These are phyloP conservation scores for Plectropomus leopardus DNA, from an alignment of 2,113 vertebrate species.

Conservation along the genomic window DNA sequence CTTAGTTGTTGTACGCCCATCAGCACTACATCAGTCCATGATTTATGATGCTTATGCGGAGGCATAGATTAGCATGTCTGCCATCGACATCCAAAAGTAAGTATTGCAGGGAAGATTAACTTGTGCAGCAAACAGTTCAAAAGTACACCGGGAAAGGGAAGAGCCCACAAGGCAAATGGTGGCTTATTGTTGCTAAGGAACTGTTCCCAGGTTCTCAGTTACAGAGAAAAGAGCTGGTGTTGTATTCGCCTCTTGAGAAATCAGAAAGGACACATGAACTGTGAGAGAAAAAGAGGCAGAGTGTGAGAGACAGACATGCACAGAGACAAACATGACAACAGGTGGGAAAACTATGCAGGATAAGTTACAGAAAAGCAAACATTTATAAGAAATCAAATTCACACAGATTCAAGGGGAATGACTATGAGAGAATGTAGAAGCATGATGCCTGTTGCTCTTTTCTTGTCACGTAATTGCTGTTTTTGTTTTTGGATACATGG, in stretches of 20 bases:
- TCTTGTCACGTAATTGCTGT: not conserved
- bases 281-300: constrained; percentile 24
- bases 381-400: not conserved
- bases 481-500: not conserved
- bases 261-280: constrained; percentile 56
- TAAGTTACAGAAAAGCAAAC: not conserved
- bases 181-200: constrained; percentile 81
- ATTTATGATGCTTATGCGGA: constrained; percentile 61
- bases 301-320: constrained; percentile 29
- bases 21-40: constrained; percentile 58
- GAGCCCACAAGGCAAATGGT: constrained; percentile 63
- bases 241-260: constrained; percentile 56
- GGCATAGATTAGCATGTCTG: constrained; percentile 68
- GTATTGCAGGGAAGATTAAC: constrained; percentile 69
- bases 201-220: constrained; percentile 57
- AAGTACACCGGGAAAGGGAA: constrained; percentile 52
- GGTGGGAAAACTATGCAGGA: not conserved
- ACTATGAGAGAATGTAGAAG: not conserved
- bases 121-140: constrained; percentile 57
- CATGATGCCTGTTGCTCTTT: not conserved
- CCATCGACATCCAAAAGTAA: constrained; percentile 54
- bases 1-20: constrained; percentile 47
- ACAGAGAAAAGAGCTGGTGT: constrained; percentile 38
- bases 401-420: not conserved
- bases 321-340: constrained; percentile 6